These are phyloP conservation scores for Trissolcus brochymenae DNA, from an alignment of 2,888 invertebrate species.

Conservation along the genomic window DNA sequence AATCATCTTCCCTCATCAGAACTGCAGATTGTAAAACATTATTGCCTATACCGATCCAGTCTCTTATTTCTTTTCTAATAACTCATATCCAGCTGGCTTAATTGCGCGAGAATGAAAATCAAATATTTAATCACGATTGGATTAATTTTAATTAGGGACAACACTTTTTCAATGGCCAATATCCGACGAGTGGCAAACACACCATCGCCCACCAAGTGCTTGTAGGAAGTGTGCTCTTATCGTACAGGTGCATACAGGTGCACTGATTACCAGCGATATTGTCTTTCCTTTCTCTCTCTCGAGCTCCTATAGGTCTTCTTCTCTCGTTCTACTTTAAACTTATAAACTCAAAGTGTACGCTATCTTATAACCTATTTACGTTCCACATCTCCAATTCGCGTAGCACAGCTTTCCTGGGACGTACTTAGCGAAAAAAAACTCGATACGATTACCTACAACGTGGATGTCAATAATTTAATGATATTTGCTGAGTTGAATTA, in stretches of 20 bases:
- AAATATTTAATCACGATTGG: neutral
- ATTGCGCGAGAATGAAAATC: neutral
- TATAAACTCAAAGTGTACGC: slow-evolving; percentile 1
- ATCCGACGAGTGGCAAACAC: slow-evolving; percentile 30
- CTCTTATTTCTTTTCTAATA: neutral
- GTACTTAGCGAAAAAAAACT: slow-evolving; percentile 5
- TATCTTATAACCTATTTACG: slow-evolving; percentile 53
- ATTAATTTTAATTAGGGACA: neutral
- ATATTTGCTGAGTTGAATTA: slow-evolving; percentile 26
- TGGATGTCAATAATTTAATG: slow-evolving; percentile 40
- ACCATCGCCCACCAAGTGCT: slow-evolving; percentile 40
- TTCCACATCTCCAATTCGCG: slow-evolving; percentile 32
- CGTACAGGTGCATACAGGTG: slow-evolving; percentile 55
- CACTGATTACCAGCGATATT: slow-evolving; percentile 50
- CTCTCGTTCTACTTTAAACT: slow-evolving; percentile 21
- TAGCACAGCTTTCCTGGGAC: neutral
- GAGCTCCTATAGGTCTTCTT: slow-evolving; percentile 9
- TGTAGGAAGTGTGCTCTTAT: slow-evolving; percentile 44
- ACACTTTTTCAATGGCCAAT: neutral
- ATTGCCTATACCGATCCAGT: neutral
- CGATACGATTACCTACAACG: slow-evolving; percentile 32
- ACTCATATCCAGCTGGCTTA: neutral
- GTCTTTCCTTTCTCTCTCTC: slow-evolving; percentile 12
- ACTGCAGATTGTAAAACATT: neutral
- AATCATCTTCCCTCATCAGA: too few relatives aligned